A percentile compares a stretch with the other conserved stretches of the same genome.
These are phyloP conservation scores for Sardinella longiceps DNA, from an alignment of 2,797 vertebrate species.

Conservation along the genomic window DNA sequence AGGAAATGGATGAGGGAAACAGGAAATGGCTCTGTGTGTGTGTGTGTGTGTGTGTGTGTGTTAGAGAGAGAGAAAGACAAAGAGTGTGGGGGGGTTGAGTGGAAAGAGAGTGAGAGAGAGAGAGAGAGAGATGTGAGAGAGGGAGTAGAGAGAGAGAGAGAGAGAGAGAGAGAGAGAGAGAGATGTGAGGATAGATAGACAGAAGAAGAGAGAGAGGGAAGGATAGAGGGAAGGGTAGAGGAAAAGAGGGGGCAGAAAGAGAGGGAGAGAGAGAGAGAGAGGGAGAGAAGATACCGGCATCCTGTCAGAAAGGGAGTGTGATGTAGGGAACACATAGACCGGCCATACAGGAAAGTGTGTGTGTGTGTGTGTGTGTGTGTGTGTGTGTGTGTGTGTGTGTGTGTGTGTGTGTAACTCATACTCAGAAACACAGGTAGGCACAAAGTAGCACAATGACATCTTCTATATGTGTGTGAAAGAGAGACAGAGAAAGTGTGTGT, in stretches of 20 bases:
- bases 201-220: not conserved
- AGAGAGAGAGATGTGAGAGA: not conserved
- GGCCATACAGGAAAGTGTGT: not conserved
- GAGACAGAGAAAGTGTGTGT: no score
- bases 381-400: not conserved
- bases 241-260: not conserved
- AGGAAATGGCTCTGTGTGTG: not conserved
- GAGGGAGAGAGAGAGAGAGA: constrained; percentile 31
- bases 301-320: not conserved
- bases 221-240: not conserved
- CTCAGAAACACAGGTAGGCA: no score
- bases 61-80: not conserved
- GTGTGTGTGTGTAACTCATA: not conserved
- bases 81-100: not conserved
- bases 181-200: not conserved
- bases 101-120: not conserved
- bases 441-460: no score
- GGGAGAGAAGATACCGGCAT: not conserved
- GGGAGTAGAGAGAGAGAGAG: not conserved
- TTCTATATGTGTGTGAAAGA: constrained; percentile 3
- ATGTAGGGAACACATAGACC: not conserved
- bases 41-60: no score
- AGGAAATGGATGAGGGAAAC: not conserved
- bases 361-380: not conserved
- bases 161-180: not conserved